A percentile compares a stretch with the other conserved stretches of the same genome.
phyloP scores from a whole-genome alignment of 2,113 vertebrate genomes.

The Neomonachus schauinslandi region DNA sequence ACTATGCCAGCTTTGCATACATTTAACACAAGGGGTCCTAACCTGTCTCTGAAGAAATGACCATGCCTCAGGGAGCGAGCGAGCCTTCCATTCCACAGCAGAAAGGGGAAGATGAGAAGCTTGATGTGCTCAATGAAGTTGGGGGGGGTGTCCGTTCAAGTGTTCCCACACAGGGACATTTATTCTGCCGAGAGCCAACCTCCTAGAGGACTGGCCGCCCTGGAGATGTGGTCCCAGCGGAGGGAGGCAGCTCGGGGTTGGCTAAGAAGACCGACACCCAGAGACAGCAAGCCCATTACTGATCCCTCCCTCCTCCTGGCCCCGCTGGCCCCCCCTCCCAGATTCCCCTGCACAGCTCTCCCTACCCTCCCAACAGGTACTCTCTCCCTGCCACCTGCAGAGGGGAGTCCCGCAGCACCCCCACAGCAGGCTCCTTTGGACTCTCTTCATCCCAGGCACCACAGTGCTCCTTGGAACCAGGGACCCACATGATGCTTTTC shows the following conservation, averaged over 20 bases:
- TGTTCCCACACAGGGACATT: rapidly evolving
- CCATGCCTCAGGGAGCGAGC: neutral
- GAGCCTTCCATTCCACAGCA: neutral
- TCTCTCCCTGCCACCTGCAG: neutral
- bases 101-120: neutral
- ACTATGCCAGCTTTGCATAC: neutral
- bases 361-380: neutral
- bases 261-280: rapidly evolving
- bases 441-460: neutral
- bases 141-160: rapidly evolving
- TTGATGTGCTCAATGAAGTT: neutral
- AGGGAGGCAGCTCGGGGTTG: neutral
- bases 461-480: neutral
- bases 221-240: neutral
- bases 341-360: neutral
- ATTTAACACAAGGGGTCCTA: neutral
- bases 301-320: neutral
- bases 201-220: neutral
- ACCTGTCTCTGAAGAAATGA: neutral
- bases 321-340: neutral
- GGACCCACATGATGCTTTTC: neutral
- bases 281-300: neutral
- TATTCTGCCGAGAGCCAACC: neutral
- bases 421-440: neutral
- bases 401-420: neutral